Base-by-base conservation (phyloP, 2,888 invertebrate genomes). In the Plebejus melissa region DNA sequence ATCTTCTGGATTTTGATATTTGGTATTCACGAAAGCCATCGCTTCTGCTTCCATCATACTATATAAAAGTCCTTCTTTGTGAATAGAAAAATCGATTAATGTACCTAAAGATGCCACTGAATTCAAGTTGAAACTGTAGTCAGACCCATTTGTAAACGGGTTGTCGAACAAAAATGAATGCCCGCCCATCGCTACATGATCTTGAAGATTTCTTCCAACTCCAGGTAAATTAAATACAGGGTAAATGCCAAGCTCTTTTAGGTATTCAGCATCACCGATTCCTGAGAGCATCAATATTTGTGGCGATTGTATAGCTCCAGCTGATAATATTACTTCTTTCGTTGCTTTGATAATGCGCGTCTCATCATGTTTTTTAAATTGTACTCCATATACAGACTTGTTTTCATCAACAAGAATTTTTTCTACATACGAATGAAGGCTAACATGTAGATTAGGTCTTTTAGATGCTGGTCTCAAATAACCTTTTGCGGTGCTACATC, bases 231-330 rank as follows among this genome's bases (percentile, higher is more conserved):
- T 87, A 0, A 90, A 90, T 32, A 96, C 86, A 0, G 96, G 93
- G 32, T 94, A 90, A 70, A 97, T 95, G 0, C 94, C 95, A 38
- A 95, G 82, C 70, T 95, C 92, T 74, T 91, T 86, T 4, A 97
- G 89, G 82, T 97, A 95, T 9, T 94, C 88, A 4, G 88, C 88
- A 0, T 96, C 96, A 4, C 97, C 97, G 13, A 98, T 94, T 0
- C 98, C 98, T 1, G 98, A 97, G 69, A 98, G 85, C 97, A 98
- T 97, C 54, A 98, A 91, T 28, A 98, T 82, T 84, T 98, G 98
- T 0, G 98, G 98, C 2, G 97, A 96, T 83, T 97, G 96, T 79
- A 98, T 94, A 0, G 97, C 89, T 1, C 98, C 99, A 0, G 97
- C 97, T 28, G 97, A 96, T 60, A 99, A 86, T 78, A 99, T 96